A percentile compares a stretch with the other conserved stretches of the same genome.
These are phyloP conservation scores for Lasioglossum marginatum DNA, from an alignment of 2,888 invertebrate species.

Conservation along the genomic window DNA sequence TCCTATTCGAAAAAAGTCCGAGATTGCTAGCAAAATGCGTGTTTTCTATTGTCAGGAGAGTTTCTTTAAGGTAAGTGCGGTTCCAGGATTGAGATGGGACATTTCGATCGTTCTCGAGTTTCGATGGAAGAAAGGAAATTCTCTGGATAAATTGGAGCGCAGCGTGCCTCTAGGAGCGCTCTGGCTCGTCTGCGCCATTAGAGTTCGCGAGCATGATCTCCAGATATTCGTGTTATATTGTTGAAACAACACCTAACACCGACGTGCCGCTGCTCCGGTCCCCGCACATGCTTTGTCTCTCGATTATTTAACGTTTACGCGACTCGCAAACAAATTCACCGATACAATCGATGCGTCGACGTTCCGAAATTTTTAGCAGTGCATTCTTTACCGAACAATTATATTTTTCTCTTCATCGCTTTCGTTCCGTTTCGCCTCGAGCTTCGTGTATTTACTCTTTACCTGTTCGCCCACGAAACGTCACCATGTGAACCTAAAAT, in stretches of 20 bases:
- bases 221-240: conserved; percentile 75
- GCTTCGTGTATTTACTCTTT: background rate
- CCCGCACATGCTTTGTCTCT: background rate
- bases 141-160: conserved; percentile 48
- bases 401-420: conserved; percentile 14
- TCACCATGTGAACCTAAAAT: background rate
- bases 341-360: conserved; percentile 23
- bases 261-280: background rate
- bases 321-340: conserved; percentile 2
- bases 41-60: conserved; percentile 78
- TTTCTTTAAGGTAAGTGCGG: conserved; percentile 76
- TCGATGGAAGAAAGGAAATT: conserved; percentile 19
- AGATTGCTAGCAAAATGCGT: conserved; percentile 76
- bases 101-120: conserved; percentile 15
- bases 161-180: conserved; percentile 64
- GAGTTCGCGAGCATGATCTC: conserved; percentile 78
- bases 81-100: conserved; percentile 33
- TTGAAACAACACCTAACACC: conserved; percentile 51
- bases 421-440: background rate
- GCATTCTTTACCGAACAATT: conserved; percentile 23
- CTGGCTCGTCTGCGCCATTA: conserved; percentile 79
- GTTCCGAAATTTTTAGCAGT: conserved; percentile 29
- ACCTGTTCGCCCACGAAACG: background rate
- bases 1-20: conserved; percentile 74
- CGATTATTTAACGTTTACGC: background rate